Percentiles rank a stretch among this genome's conserved stretches.
Conservation (phyloP, 2,888 invertebrate genomes). For the Lasioglossum leucozonium region DNA sequence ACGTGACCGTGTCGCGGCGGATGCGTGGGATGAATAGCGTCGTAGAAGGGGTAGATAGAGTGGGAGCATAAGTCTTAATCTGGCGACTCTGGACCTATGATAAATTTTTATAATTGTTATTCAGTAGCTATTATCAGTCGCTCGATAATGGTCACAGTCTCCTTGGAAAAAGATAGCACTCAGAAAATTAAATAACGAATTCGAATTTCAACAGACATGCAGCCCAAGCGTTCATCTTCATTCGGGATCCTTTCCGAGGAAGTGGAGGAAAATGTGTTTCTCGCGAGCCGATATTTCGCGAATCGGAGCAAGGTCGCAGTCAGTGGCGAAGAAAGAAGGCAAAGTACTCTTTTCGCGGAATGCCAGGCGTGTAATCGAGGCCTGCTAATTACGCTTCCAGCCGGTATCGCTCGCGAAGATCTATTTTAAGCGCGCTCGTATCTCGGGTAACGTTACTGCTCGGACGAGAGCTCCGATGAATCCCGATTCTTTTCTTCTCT, state of each 20-base stretch:
- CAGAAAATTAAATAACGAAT: too few species aligned
- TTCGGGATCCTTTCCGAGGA: not conserved
- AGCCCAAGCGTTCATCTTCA: too few species aligned
- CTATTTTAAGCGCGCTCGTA: slow-evolving; percentile 52
- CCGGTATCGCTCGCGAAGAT: slow-evolving; percentile 37
- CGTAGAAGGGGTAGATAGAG: too few species aligned
- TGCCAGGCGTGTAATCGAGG: not conserved
- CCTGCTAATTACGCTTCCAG: slow-evolving; percentile 54
- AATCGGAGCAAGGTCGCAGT: slow-evolving; percentile 9
- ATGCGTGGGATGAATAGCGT: too few species aligned
- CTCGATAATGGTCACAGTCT: too few species aligned
- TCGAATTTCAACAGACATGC: too few species aligned
- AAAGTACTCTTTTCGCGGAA: slow-evolving; percentile 4
- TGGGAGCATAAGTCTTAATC: too few species aligned
- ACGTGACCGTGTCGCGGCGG: too few species aligned
- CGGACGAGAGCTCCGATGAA: slow-evolving; percentile 45
- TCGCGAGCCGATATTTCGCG: not conserved
- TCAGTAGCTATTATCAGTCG: too few species aligned
- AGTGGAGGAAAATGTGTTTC: not conserved
- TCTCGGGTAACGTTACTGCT: slow-evolving; percentile 53
- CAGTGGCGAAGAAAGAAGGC: not conserved
- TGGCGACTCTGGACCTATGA: too few species aligned
- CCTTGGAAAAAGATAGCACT: too few species aligned
- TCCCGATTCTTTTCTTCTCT: slow-evolving; percentile 21
- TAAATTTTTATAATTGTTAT: too few species aligned